phyloP scores from a whole-genome alignment of 1,140 invertebrate species.

The Brachionus manjavacas region DNA sequence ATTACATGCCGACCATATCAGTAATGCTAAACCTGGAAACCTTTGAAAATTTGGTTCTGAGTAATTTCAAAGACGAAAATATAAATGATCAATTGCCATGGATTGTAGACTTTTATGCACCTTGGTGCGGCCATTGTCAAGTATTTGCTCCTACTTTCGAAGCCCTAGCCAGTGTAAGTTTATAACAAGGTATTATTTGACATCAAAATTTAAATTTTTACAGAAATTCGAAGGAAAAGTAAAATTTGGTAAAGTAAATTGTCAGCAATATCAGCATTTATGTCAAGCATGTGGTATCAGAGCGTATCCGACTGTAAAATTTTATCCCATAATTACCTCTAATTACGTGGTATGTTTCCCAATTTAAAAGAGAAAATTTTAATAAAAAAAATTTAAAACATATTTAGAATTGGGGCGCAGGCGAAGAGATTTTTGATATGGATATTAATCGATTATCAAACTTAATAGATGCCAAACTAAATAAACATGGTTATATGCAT shows the following conservation, averaged over 20 bases:
- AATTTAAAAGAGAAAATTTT: neutral
- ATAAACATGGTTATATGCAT: neutral
- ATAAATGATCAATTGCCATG: conserved; percentile 58
- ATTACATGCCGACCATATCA: conserved; percentile 62
- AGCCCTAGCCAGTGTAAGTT: conserved; percentile 63
- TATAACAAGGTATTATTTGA: neutral
- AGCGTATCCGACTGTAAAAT: conserved; percentile 61
- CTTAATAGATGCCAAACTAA: neutral
- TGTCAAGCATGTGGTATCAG: conserved; percentile 59
- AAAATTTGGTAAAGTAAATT: conserved; percentile 62
- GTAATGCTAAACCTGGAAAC: conserved; percentile 45
- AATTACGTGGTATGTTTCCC: neutral
- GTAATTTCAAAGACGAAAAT: conserved; percentile 53
- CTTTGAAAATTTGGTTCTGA: conserved; percentile 52
- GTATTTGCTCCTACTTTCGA: conserved; percentile 68
- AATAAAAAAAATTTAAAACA: neutral
- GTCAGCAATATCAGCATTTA: conserved; percentile 56
- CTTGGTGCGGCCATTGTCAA: conserved; percentile 71
- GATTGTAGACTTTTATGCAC: conserved; percentile 70
- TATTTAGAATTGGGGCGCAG: conserved; percentile 6
- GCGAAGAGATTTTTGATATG: neutral
- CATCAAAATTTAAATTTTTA: conserved; percentile 44
- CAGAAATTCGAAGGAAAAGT: conserved; percentile 61
- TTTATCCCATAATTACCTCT: conserved; percentile 52
- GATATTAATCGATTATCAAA: conserved; percentile 6